Base-by-base conservation (phyloP, 2,888 invertebrate genomes). In the Napeogenes inachia region DNA sequence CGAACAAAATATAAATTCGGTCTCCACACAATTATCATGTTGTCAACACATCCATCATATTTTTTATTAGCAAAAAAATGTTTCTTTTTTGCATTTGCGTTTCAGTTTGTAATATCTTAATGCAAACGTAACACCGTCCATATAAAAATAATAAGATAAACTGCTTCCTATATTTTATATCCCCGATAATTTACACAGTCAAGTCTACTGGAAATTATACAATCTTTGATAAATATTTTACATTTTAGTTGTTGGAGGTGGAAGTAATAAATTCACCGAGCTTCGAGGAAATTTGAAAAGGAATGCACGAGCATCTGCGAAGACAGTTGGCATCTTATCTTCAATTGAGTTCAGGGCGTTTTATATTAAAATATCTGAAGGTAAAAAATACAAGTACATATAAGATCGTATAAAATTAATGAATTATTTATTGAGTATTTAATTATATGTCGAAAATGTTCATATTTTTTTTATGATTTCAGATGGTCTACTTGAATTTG, bases 231-330 rank as follows among this genome's bases (percentile, higher is more conserved):
- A 54, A 56, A 56, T 50, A 57, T 56, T 30, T 58, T n/a, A 35
- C 45, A 60, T 74, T 70, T 4, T 72, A 91, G 91, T 94, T 59
- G 90, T 95, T 33, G 95, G 95, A 10, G 95, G 94, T 8, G 95
- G 94, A 4, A 90, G 87, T n/a, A 95, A 95, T 78, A 91, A 92
- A 59, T 95, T 94, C 73, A 93, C 93, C 2, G 93, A 94, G 71
- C 91, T 95, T 42, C 89, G 95, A 10, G 85, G 93, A 38, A 91
- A 86, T 72, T 89, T 92, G 73, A 92, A 92, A 71, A 81, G 88
- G 50, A 87, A 91, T 35, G 93, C 94, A 0, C 91, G 91, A 61
- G 86, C 89, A 13, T 92, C 93, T 0, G 85, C 86, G 46, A 85
- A 90, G 70, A 92, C 93, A 2, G 78, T 85, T 5, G 85, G 90